Conservation (phyloP, 2,888 invertebrate genomes). For the Euplexia lucipara region DNA sequence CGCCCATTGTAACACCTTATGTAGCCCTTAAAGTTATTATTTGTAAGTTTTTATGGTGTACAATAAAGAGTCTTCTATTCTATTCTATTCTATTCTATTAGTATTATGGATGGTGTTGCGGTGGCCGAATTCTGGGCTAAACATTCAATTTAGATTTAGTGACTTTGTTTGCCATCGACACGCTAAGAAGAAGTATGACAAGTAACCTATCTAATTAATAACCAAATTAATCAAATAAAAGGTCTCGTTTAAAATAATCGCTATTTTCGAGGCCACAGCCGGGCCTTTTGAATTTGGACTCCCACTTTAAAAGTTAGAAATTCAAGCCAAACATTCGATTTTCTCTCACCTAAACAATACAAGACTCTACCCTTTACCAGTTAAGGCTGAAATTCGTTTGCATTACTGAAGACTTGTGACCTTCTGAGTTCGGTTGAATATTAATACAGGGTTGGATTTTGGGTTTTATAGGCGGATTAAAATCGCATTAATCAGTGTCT, state of each 20-base stretch:
- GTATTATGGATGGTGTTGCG: no score
- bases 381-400: slow-evolving; percentile 78
- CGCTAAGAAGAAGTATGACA: no score
- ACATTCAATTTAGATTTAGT: no score
- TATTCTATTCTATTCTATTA: no score
- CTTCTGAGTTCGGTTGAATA: slow-evolving; percentile 89
- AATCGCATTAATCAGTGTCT: slow-evolving; percentile 94
- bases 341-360: slow-evolving; percentile 62
- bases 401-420: slow-evolving; percentile 76
- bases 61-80: no score
- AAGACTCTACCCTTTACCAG: slow-evolving; percentile 63
- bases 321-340: slow-evolving; percentile 71
- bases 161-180: no score
- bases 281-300: slow-evolving; percentile 83
- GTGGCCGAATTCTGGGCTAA: no score
- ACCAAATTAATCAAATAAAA: slow-evolving; percentile 12
- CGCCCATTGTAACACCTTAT: no score
- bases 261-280: slow-evolving; percentile 49
- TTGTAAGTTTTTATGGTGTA: no score
- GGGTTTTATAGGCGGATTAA: slow-evolving; percentile 92
- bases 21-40: no score
- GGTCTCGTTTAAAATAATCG: slow-evolving; percentile 40
- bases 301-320: slow-evolving; percentile 87
- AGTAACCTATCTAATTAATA: no score
- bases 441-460: slow-evolving; percentile 90